Conservation (phyloP, 2,888 invertebrate species). For the Parnassius orleans region DNA sequence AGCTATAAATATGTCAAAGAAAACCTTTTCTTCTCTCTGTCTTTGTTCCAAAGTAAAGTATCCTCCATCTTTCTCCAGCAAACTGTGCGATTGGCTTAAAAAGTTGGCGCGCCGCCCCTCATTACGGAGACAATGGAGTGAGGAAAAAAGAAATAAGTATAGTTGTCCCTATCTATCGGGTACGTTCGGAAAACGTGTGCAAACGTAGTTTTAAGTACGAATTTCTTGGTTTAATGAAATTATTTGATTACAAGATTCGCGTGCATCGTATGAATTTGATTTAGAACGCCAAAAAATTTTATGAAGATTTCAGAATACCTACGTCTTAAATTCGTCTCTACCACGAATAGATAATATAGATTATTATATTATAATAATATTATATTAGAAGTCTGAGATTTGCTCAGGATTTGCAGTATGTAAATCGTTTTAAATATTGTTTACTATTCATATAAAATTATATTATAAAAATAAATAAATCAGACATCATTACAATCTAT, state of each 20-base stretch:
- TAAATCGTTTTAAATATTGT: too few species aligned
- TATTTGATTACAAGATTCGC: conserved; percentile 39
- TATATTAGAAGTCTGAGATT: not conserved
- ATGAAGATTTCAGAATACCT: conserved; percentile 15
- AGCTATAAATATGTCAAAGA: conserved; percentile 46
- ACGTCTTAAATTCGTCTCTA: conserved; percentile 13
- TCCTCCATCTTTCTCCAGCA: conserved; percentile 40
- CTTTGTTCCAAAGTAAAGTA: conserved; percentile 36
- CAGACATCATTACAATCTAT: too few species aligned
- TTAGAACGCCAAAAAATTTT: conserved; percentile 25
- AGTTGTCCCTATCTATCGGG: conserved; percentile 35
- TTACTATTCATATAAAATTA: too few species aligned
- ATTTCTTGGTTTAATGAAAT: conserved; percentile 46
- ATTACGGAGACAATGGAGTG: conserved; percentile 51
- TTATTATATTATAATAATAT: too few species aligned
- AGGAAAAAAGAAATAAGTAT: conserved; percentile 40
- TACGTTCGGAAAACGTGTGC: conserved; percentile 39
- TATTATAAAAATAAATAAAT: too few species aligned
- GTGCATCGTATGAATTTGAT: conserved; percentile 31
- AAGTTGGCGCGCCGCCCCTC: conserved; percentile 54
- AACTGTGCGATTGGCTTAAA: conserved; percentile 50
- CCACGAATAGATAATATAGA: too few species aligned
- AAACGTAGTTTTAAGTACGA: conserved; percentile 53
- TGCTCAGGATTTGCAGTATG: too few species aligned
- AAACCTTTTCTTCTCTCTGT: conserved; percentile 39